Percentiles rank a stretch among this genome's conserved stretches.
These are phyloP conservation scores for Vombatus ursinus DNA, from an alignment of 2,113 vertebrate genomes.

Conservation along the genomic window DNA sequence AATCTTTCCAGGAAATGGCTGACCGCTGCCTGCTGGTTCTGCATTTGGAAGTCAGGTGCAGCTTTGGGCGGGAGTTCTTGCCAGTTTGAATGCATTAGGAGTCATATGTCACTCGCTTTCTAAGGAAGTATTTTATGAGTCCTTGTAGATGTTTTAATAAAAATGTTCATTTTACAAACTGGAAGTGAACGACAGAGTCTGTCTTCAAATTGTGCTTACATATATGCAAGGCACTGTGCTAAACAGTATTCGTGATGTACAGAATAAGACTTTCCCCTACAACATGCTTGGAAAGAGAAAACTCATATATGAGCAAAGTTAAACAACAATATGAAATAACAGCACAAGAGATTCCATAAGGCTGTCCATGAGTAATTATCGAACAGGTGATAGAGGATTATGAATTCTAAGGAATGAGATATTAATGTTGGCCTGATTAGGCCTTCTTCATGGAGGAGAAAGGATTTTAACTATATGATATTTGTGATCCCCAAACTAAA, in stretches of 20 bases:
- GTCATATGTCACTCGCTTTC: background rate
- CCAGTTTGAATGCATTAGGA: fast-evolving
- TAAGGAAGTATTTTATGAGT: background rate
- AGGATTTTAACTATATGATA: background rate
- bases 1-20: constrained; percentile 96
- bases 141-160: background rate
- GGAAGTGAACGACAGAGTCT: background rate
- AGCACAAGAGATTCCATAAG: background rate
- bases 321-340: background rate
- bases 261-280: background rate
- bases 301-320: background rate
- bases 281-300: background rate
- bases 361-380: background rate
- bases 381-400: background rate
- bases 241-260: background rate
- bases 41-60: constrained; percentile 97
- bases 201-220: background rate
- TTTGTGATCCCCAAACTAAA: background rate
- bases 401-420: background rate
- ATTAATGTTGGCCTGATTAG: background rate
- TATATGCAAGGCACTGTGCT: background rate
- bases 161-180: background rate
- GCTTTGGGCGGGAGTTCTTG: background rate
- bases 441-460: background rate
- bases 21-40: constrained; percentile 95